Percentiles rank a stretch among this genome's conserved stretches.
These are phyloP conservation scores for Eumacrocentrus americanus DNA, from an alignment of 2,888 invertebrate genomes.

Conservation along the genomic window DNA sequence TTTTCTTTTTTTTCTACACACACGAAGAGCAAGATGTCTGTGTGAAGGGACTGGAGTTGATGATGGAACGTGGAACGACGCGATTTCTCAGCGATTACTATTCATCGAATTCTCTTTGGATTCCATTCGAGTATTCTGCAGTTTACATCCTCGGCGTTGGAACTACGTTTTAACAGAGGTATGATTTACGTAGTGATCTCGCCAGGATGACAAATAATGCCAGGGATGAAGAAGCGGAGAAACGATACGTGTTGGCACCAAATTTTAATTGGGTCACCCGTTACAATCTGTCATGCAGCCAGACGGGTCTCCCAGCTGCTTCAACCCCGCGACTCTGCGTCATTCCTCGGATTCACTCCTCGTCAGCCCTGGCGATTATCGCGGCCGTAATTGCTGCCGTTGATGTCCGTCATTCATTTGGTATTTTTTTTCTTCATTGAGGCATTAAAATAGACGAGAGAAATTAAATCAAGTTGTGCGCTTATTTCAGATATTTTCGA, in stretches of 20 bases:
- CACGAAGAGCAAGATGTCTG: too few species aligned
- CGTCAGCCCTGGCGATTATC: conserved; percentile 26
- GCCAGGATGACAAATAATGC: conserved; percentile 10
- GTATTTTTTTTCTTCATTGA: conserved; percentile 10
- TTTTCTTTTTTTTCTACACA: too few species aligned
- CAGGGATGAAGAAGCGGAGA: conserved; percentile 5
- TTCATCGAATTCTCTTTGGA: too few species aligned
- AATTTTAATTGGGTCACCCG: conserved; percentile 55
- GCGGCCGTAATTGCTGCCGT: conserved; percentile 10
- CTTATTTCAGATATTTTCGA: neutral
- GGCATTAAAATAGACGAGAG: neutral
- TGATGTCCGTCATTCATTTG: conserved; percentile 1
- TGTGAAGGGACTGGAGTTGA: too few species aligned
- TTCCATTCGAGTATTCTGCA: too few species aligned
- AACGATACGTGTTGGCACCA: conserved; percentile 30
- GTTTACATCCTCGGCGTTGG: too few species aligned
- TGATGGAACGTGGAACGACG: too few species aligned
- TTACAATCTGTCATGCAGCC: conserved; percentile 51
- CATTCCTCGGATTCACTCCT: conserved; percentile 15
- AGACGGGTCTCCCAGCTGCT: conserved; percentile 44
- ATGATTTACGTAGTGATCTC: conserved; percentile 9
- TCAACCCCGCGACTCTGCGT: conserved; percentile 33
- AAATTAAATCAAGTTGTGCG: neutral
- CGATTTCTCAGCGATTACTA: too few species aligned
- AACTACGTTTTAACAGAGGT: too few species aligned